Evolutionary conservation across 2,797 vertebrate species (phyloP).

Genomic region (Ispidina picta): DNA sequence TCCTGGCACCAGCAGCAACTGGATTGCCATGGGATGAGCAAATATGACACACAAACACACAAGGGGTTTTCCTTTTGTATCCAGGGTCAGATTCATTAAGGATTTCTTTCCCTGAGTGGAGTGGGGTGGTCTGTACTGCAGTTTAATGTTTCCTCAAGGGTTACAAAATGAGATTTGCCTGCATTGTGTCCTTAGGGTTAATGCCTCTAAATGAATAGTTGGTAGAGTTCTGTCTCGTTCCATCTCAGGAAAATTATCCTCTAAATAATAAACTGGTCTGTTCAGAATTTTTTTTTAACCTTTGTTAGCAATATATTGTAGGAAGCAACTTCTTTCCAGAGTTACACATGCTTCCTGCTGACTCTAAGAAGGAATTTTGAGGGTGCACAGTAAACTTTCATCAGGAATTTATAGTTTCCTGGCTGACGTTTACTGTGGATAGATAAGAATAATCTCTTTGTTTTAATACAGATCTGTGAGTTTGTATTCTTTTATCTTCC

Average conservation of each 20-base stretch:
- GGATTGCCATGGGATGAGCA: neutral
- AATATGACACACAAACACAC: neutral
- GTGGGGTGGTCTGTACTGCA: neutral
- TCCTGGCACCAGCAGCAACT: neutral
- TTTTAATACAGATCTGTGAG: neutral
- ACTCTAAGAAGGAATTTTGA: slow-evolving; percentile 33
- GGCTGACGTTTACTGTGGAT: neutral
- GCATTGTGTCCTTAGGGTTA: neutral
- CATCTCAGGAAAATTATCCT: neutral
- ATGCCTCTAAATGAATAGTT: neutral
- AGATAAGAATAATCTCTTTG: slow-evolving; percentile 57
- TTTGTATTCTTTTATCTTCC: neutral
- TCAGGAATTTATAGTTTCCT: slow-evolving; percentile 62
- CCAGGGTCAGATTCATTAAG: neutral
- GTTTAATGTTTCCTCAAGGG: neutral
- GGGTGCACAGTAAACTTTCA: slow-evolving; percentile 35
- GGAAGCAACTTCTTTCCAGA: neutral
- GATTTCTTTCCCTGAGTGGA: neutral
- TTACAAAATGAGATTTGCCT: neutral
- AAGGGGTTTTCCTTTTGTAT: neutral
- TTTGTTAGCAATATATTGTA: neutral
- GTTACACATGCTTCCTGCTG: slow-evolving; percentile 33
- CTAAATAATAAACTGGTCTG: neutral
- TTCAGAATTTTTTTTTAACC: neutral
- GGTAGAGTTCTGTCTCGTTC: neutral